These are phyloP conservation scores for Cephus rjabovi DNA, from an alignment of 2,888 invertebrate genomes.

Conservation along the genomic window DNA sequence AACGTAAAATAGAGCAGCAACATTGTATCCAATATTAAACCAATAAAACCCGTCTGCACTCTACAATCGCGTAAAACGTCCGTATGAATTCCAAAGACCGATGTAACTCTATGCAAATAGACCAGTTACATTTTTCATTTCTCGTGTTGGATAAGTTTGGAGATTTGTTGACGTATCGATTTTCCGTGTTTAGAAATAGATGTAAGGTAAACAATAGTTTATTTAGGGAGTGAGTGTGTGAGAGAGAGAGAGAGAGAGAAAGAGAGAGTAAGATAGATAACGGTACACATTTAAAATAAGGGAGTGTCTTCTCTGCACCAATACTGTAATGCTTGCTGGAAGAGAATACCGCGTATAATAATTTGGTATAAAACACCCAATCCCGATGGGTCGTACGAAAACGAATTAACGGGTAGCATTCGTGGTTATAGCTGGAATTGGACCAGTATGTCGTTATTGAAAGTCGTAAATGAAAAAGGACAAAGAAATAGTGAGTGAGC, in stretches of 20 bases:
- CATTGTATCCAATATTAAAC: conserved; percentile 35
- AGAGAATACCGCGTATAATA: background rate
- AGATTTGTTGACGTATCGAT: background rate
- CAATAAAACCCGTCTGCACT: conserved; percentile 25
- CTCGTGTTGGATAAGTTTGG: background rate
- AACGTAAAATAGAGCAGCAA: conserved; percentile 14
- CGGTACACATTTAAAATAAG: background rate
- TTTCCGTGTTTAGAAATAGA: background rate
- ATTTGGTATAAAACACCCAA: background rate
- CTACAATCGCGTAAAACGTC: conserved; percentile 8
- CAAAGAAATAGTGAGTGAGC: background rate
- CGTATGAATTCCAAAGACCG: conserved; percentile 3
- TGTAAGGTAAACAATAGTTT: background rate
- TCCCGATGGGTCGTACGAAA: background rate
- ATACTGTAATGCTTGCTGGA: background rate
- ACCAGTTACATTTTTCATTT: background rate
- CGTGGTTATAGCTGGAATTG: background rate
- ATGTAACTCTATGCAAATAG: background rate
- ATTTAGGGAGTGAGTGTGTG: background rate
- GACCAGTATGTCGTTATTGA: background rate
- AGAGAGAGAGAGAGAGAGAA: conserved; percentile 5
- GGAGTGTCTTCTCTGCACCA: background rate
- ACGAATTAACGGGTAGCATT: background rate
- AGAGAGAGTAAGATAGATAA: background rate
- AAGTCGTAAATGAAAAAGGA: background rate